Percentiles rank a stretch among this genome's conserved stretches.
Conservation (phyloP, 2,797 vertebrate species). For the Spondyliosoma cantharus region DNA sequence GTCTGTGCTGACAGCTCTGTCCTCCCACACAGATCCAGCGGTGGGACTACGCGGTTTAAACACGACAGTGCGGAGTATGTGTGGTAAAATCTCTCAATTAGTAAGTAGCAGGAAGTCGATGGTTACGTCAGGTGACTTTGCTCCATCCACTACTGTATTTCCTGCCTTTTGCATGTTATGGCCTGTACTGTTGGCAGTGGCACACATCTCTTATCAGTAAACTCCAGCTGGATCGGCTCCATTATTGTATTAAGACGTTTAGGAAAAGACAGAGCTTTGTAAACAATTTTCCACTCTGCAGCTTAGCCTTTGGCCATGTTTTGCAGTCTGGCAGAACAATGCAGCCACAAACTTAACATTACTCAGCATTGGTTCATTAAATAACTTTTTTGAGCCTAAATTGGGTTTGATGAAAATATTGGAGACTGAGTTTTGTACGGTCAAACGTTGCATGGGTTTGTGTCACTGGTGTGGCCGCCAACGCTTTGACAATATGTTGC, state of each 20-base stretch:
- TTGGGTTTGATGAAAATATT: not conserved
- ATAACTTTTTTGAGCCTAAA: not conserved
- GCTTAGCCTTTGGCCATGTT: slow-evolving; percentile 7
- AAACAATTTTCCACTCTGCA: slow-evolving; percentile 8
- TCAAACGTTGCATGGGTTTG: not conserved
- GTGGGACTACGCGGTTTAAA: slow-evolving; percentile 14
- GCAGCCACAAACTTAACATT: slow-evolving; percentile 4
- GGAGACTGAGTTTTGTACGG: not conserved
- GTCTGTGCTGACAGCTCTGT: slow-evolving; percentile 30
- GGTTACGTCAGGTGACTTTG: not conserved
- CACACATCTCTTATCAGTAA: not conserved
- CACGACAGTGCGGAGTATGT: not conserved
- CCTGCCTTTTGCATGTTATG: not conserved
- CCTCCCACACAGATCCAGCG: not conserved
- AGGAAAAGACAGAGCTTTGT: not conserved
- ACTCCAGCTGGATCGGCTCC: not conserved
- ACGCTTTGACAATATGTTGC: slow-evolving; percentile 1
- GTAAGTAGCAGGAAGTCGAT: slow-evolving; percentile 15
- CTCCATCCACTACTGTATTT: not conserved
- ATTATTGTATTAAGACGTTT: slow-evolving; percentile 2
- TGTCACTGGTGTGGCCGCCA: not conserved
- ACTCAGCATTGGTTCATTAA: not conserved
- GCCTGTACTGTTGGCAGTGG: not conserved
- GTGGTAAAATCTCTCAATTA: slow-evolving; percentile 39
- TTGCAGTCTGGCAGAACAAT: slow-evolving; percentile 21